A percentile compares a stretch with the other conserved stretches of the same genome.
phyloP scores from a whole-genome alignment of 2,113 vertebrate species.

The Lontra canadensis region DNA sequence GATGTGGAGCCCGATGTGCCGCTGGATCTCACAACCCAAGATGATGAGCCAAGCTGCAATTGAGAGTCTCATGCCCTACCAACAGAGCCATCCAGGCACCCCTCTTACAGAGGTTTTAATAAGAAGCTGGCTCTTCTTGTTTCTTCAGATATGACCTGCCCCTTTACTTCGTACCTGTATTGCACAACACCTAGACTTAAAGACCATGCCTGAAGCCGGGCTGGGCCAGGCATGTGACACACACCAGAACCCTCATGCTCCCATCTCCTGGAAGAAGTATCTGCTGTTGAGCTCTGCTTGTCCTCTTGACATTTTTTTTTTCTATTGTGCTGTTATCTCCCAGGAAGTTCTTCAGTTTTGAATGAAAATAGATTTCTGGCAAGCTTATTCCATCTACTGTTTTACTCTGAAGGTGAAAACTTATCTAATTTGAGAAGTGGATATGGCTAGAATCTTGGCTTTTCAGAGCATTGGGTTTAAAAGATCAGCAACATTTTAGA shows the following conservation, averaged over 20 bases:
- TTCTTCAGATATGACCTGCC: background rate
- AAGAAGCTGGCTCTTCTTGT: background rate
- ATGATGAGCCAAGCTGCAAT: background rate
- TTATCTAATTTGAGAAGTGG: background rate
- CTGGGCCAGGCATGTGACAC: background rate
- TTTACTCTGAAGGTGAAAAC: background rate
- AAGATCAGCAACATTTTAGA: background rate
- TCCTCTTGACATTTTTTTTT: background rate
- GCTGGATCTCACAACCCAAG: background rate
- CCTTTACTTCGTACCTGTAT: background rate
- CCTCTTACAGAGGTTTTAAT: background rate
- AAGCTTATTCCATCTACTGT: background rate
- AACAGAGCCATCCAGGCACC: background rate
- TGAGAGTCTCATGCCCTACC: background rate
- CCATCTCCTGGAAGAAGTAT: background rate
- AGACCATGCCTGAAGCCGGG: too few species aligned
- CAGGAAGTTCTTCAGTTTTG: background rate
- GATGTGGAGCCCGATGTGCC: background rate
- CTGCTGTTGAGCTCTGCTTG: background rate
- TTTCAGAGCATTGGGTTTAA: background rate
- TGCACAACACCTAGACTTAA: background rate
- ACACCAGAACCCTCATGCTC: rapidly evolving
- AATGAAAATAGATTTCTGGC: background rate
- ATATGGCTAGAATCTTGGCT: background rate
- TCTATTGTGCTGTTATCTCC: background rate